Evolutionary conservation across 2,888 invertebrate genomes (phyloP).

Genomic region (Catocala fraxini): DNA sequence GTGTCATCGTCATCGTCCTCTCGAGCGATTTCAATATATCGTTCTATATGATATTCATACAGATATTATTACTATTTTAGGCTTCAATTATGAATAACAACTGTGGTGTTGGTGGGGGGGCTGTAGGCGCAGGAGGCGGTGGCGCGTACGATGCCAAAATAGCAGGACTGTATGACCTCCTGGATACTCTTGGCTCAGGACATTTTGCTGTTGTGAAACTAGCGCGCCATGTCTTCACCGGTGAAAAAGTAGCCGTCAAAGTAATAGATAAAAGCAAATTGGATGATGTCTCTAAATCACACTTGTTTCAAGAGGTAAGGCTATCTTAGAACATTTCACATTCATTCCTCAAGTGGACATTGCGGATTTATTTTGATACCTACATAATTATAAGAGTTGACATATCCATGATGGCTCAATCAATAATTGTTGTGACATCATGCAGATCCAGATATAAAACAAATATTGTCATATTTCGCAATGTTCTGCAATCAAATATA

Average conservation of each 20-base stretch:
- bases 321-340: no score
- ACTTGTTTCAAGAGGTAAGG: slow-evolving; percentile 97
- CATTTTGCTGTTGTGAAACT: slow-evolving; percentile 99
- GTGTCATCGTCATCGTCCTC: no score
- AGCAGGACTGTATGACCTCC: slow-evolving; percentile 98
- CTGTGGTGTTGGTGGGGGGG: slow-evolving; percentile 70
- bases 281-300: slow-evolving; percentile 97
- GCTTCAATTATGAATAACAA: slow-evolving; percentile 73
- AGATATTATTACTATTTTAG: slow-evolving; percentile 27
- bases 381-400: no score
- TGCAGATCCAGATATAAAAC: no score
- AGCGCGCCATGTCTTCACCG: slow-evolving; percentile 99
- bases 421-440: no score
- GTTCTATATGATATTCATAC: no score
- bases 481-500: no score
- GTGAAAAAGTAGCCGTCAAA: slow-evolving; percentile 99
- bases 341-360: no score
- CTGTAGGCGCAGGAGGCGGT: slow-evolving; percentile 67
- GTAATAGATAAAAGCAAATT: slow-evolving; percentile 99
- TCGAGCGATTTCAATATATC: no score
- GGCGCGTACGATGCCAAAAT: slow-evolving; percentile 94
- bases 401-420: no score
- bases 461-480: no score
- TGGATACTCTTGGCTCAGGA: slow-evolving; percentile 98
- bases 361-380: no score